phyloP scores from a whole-genome alignment of 2,888 invertebrate species.

The Tetragonula carbonaria region DNA sequence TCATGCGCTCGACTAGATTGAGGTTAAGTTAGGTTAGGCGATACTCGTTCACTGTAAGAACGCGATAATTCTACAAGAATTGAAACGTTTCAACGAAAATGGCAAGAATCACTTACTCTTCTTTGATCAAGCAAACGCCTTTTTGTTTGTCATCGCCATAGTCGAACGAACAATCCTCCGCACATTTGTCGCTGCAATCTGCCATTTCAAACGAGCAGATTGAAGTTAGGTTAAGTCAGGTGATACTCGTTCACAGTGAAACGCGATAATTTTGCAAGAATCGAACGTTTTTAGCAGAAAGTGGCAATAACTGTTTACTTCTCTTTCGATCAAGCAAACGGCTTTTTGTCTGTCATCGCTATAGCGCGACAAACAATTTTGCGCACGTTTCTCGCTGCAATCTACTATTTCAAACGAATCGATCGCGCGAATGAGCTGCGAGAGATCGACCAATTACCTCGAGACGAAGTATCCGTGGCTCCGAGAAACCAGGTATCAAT shows the following conservation, averaged over 20 bases:
- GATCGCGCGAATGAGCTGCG: conserved; percentile 9
- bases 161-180: conserved; percentile 68
- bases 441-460: conserved; percentile 3
- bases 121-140: conserved; percentile 84
- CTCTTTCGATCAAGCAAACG: conserved; percentile 84
- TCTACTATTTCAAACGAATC: conserved; percentile 70
- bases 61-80: neutral
- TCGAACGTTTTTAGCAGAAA: neutral
- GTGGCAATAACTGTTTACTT: conserved; percentile 82
- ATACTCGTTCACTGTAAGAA: neutral
- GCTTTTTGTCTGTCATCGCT: conserved; percentile 79
- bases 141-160: conserved; percentile 76
- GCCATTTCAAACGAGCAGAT: conserved; percentile 67
- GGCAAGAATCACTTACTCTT: conserved; percentile 82
- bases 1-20: conserved; percentile 2
- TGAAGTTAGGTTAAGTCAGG: conserved; percentile 37
- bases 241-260: neutral
- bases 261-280: neutral
- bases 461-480: neutral
- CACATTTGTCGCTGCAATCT: conserved; percentile 66
- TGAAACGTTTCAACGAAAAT: neutral
- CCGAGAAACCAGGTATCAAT: neutral
- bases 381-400: conserved; percentile 63
- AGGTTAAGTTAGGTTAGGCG: conserved; percentile 30
- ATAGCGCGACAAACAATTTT: conserved; percentile 69